Percentiles rank a stretch among this genome's conserved stretches.
Conservation (phyloP, 1,140 invertebrate genomes). For the Trichoplusia ni region DNA sequence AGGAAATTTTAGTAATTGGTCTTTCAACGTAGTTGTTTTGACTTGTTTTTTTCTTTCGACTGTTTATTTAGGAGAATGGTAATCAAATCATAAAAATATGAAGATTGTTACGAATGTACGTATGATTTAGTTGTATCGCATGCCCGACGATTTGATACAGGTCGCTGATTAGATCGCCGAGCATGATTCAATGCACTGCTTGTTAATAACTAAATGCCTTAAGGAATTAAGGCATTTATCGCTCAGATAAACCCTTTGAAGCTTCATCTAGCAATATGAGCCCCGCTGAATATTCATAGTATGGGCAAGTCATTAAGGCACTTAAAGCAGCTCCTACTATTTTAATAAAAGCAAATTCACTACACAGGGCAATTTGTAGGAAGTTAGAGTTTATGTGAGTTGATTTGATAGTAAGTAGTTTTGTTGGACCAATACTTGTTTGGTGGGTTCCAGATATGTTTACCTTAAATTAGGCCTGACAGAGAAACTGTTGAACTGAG, state of each 20-base stretch:
- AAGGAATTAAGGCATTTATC: conserved; percentile 44
- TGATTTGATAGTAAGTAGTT: conserved; percentile 24
- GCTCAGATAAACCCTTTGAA: conserved; percentile 49
- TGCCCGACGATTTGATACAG: no score
- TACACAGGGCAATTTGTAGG: conserved; percentile 30
- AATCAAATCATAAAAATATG: no score
- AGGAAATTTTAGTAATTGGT: no score
- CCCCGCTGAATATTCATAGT: conserved; percentile 46
- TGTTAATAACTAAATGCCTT: conserved; percentile 36
- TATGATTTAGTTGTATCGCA: no score
- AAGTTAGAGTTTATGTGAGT: conserved; percentile 18
- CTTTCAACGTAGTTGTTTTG: no score
- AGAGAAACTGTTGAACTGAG: no score
- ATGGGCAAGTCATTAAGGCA: conserved; percentile 46
- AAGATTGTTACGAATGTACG: no score
- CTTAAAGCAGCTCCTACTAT: conserved; percentile 41
- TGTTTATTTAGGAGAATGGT: no score
- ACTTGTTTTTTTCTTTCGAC: no score
- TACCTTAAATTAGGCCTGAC: no score
- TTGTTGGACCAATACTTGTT: not conserved
- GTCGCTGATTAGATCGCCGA: not conserved
- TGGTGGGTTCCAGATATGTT: not conserved
- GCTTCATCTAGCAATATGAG: conserved; percentile 44
- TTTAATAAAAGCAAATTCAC: conserved; percentile 50
- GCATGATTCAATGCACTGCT: conserved; percentile 4